phyloP scores from a whole-genome alignment of 2,797 vertebrate species.

The Sebastes cheni region DNA sequence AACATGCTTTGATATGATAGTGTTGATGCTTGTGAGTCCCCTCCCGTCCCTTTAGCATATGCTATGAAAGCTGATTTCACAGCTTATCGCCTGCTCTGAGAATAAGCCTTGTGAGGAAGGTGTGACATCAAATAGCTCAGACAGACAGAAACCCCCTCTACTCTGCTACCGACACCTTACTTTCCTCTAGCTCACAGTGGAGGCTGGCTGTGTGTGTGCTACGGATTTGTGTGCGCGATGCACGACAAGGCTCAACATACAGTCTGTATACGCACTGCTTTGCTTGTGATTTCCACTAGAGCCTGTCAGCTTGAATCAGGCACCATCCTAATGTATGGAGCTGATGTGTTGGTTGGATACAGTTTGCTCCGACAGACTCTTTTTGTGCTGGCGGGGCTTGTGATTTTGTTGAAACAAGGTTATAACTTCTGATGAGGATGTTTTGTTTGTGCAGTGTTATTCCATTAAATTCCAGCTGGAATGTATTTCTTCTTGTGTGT shows the following conservation, averaged over 20 bases:
- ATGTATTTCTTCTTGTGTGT: neutral
- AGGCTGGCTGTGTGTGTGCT: neutral
- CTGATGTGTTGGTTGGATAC: neutral
- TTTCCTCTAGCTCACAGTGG: conserved; percentile 16
- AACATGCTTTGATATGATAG: conserved; percentile 54
- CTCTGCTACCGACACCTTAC: conserved; percentile 28
- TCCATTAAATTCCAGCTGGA: neutral
- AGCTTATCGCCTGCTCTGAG: conserved; percentile 53
- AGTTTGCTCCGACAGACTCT: neutral
- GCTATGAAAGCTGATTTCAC: conserved; percentile 63
- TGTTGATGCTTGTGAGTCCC: conserved; percentile 33
- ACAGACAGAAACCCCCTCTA: conserved; percentile 42
- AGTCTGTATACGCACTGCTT: neutral
- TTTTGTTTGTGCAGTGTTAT: neutral
- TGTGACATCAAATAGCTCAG: conserved; percentile 59
- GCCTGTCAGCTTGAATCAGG: neutral
- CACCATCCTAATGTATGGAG: neutral
- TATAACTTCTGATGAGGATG: neutral
- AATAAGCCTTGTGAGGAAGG: conserved; percentile 54
- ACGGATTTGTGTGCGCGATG: neutral
- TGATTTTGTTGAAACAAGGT: neutral
- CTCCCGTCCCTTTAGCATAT: conserved; percentile 45
- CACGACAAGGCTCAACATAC: neutral
- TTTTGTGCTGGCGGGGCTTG: neutral
- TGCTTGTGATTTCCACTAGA: conserved; percentile 8